A percentile compares a stretch with the other conserved stretches of the same genome.
These are phyloP conservation scores for Spilosoma lubricipeda DNA, from an alignment of 2,888 invertebrate species.

Conservation along the genomic window DNA sequence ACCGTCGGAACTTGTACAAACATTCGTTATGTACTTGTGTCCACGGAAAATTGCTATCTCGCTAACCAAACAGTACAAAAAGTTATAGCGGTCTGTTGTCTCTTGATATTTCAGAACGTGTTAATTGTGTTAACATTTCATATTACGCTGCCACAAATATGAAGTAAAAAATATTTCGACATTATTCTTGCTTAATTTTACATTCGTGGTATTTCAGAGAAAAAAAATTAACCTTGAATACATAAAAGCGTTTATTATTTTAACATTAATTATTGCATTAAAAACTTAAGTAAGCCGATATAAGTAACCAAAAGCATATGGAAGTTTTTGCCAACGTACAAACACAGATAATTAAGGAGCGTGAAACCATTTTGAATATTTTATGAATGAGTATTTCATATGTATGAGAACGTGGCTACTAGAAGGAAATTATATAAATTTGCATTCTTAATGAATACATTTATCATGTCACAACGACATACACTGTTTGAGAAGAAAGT, in stretches of 20 bases:
- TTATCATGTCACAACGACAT: constrained; percentile 57
- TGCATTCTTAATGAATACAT: constrained; percentile 79
- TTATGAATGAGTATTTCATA: constrained; percentile 82
- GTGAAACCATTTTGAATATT: constrained; percentile 85
- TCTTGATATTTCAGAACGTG: constrained; percentile 44
- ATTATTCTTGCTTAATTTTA: constrained; percentile 4
- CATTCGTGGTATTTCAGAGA: not conserved
- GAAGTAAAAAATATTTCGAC: constrained; percentile 5
- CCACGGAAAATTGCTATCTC: constrained; percentile 54
- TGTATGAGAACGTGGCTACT: constrained; percentile 82
- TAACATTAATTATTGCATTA: not conserved
- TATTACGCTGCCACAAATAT: constrained; percentile 20
- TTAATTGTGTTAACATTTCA: constrained; percentile 49
- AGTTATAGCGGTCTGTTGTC: constrained; percentile 44
- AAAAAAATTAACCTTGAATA: not conserved
- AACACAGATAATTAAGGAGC: constrained; percentile 84
- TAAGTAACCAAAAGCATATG: constrained; percentile 51
- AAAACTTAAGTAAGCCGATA: not conserved
- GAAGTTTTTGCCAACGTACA: constrained; percentile 76
- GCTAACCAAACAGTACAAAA: constrained; percentile 48
- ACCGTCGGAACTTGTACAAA: constrained; percentile 51
- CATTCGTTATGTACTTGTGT: constrained; percentile 56
- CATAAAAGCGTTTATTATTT: not conserved
- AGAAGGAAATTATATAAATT: constrained; percentile 80
- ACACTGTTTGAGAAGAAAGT: constrained; percentile 39